These are phyloP conservation scores for Diabrotica undecimpunctata DNA, from an alignment of 1,140 invertebrate species.

Conservation along the genomic window DNA sequence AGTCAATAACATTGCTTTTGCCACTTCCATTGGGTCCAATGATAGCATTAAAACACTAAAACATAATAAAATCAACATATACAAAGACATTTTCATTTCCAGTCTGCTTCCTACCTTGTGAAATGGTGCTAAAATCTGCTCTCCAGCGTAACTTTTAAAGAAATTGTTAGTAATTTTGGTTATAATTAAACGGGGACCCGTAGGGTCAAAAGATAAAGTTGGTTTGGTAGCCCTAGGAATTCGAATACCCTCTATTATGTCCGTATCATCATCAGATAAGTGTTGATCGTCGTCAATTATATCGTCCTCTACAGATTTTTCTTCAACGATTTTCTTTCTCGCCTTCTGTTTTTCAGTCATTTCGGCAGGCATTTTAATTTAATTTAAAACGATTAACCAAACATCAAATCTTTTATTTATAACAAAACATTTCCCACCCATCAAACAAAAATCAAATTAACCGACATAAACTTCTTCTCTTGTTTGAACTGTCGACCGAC, in stretches of 20 bases:
- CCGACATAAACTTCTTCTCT: too few relatives aligned
- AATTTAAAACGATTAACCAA: too few relatives aligned
- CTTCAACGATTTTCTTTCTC: not conserved
- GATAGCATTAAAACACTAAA: constrained; percentile 92
- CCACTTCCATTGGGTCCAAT: constrained; percentile 99
- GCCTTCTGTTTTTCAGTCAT: not conserved
- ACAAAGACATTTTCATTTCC: not conserved
- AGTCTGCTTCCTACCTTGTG: constrained; percentile 61
- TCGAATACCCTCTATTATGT: constrained; percentile 74
- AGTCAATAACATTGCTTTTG: constrained; percentile 99
- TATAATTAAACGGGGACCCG: constrained; percentile 82
- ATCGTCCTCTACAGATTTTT: constrained; percentile 23
- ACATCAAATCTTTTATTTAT: not conserved
- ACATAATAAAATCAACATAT: constrained; percentile 17
- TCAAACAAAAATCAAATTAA: too few relatives aligned
- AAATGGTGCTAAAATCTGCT: constrained; percentile 75
- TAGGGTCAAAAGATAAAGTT: constrained; percentile 63
- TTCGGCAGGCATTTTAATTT: not conserved
- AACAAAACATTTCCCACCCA: not conserved
- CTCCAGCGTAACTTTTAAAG: constrained; percentile 96
- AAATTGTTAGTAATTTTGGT: constrained; percentile 88
- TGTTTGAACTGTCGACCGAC: too few relatives aligned
- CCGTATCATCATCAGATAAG: constrained; percentile 56
- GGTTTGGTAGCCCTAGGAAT: constrained; percentile 80
- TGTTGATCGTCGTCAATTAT: not conserved